Base-by-base conservation (phyloP, 2,113 vertebrate genomes). In the Oreochromis spilurus region DNA sequence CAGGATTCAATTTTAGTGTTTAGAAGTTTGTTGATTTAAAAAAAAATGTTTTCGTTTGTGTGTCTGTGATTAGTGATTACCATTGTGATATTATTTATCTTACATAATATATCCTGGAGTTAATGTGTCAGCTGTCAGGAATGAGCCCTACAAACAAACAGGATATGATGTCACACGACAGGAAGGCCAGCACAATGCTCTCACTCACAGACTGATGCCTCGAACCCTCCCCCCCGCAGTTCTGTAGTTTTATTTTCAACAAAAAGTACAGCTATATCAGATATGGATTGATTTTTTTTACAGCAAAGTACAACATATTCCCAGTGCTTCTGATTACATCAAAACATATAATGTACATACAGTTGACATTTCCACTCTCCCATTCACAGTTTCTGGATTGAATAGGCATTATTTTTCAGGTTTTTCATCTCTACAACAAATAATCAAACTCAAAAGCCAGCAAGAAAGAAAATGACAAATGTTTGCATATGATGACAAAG, bases 361-460 rank as follows among this genome's bases (percentile, higher is more conserved):
- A 95, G 93, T 88, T 92, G 92, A 95, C 94, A 92, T 91, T 91
- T 94, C 94, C 92, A 94, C 93, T 91, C 94, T 93, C 93, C 94
- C 94, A 95, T 96, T 96, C 95, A 96, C 95, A 96, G 94, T 96
- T 96, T 94, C 94, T 95, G 95, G 94, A 95, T 95, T 95, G 94
- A 95, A 94, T 95, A 95, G 93, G 93, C 93, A 94, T 93, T 94
- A 95, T 93, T 94, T 95, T 93, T 89, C 86, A 92, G 88, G 84
- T 82, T 93, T 94, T 92, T 90, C 62, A 93, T 94, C 88, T 96
- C 87, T 94, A 95, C 94, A 95, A 94, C 93, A 94, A 94, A 96
- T 94, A 94, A 92, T 93, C 82, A 82, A 95, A 94, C 92, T 92
- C 31, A 95, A 94, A 93, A 89, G 92, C 88, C 93, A 90, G 92